Evolutionary conservation across 1,140 invertebrate genomes (phyloP).

Genomic region (Scaptomyza graminum): DNA sequence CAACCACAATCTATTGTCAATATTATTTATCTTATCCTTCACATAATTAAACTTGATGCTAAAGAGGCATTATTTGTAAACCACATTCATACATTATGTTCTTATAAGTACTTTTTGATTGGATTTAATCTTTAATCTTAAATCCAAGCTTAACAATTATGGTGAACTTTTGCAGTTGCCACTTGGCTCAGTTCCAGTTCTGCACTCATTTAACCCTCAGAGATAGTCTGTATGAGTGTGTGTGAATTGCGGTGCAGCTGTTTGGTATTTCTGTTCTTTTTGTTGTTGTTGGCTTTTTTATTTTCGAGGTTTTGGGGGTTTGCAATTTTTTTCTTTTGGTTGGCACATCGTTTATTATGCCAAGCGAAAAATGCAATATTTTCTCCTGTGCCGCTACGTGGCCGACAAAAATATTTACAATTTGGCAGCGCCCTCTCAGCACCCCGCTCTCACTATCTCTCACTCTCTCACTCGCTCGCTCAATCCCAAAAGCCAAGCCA

Average conservation of each 20-base stretch:
- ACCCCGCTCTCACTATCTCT: neutral
- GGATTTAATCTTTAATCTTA: neutral
- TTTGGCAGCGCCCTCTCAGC: conserved; percentile 53
- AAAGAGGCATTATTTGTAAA: no score
- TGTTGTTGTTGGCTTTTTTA: conserved; percentile 32
- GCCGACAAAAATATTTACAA: conserved; percentile 81
- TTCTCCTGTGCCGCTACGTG: conserved; percentile 79
- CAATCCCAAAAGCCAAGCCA: conserved; percentile 41
- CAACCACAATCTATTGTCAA: no score
- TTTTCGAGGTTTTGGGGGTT: conserved; percentile 31
- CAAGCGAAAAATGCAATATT: conserved; percentile 81
- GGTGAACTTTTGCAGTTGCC: conserved; percentile 14
- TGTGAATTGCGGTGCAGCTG: conserved; percentile 53
- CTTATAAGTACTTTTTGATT: no score
- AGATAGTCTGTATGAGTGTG: conserved; percentile 12
- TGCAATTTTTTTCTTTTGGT: conserved; percentile 40
- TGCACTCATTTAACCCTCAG: conserved; percentile 9
- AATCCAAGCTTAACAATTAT: conserved; percentile 29
- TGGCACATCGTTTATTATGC: conserved; percentile 79
- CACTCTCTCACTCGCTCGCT: neutral
- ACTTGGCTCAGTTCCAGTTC: conserved; percentile 5
- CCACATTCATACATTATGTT: no score
- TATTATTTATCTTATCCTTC: no score
- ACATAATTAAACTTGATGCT: no score
- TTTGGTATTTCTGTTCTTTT: conserved; percentile 41